Base-by-base conservation (phyloP, 2,113 vertebrate species). In the Nettapus auritus region DNA sequence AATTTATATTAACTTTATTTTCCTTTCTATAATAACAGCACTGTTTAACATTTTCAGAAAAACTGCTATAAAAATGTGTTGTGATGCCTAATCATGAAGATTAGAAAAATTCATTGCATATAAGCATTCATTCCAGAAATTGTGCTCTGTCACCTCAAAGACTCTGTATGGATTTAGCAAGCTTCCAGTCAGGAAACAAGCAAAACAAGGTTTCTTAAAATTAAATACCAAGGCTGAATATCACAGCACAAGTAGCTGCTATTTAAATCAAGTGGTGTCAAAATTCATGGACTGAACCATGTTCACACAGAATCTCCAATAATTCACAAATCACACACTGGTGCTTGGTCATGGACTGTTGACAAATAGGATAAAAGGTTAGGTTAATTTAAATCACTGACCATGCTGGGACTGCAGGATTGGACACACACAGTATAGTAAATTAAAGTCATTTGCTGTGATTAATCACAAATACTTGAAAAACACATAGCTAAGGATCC, bases 251-350 rank as follows among this genome's bases (percentile, higher is more conserved):
- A 34, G 57, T 6, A 79, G 69, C 62, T 73, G 66, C 63, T 94
- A 62, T 79, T 87, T 73, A 89, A 94, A 91, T 88, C 42, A 82
- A 90, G 33, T 2, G 0, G 48, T 46, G 38, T 77, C 88, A 84
- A 82, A 92, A 95, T 85, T 87, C 91, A 87, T 66, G 44, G 70
- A 50, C 53, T 92, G 84, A 89, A 44, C 66, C 53, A 64, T 0
- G 0, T 82, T 89, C 74, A 79, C 29, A 75, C 0, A 17, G 67
- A 89, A 91, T 79, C 83, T 82, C 66, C 83, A 92, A 60, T 64
- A 94, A 95, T 88, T 94, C 86, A 93, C 66, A 87, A 82, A 76
- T 86, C 52, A 78, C 62, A 88, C 28, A 13, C n/a, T 40, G 26
- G 19, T 44, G 21, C 48, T 23, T 53, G 29, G 42, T 46, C 46